Base-by-base conservation (phyloP, 2,888 invertebrate species). In the Phorcus lineatus region DNA sequence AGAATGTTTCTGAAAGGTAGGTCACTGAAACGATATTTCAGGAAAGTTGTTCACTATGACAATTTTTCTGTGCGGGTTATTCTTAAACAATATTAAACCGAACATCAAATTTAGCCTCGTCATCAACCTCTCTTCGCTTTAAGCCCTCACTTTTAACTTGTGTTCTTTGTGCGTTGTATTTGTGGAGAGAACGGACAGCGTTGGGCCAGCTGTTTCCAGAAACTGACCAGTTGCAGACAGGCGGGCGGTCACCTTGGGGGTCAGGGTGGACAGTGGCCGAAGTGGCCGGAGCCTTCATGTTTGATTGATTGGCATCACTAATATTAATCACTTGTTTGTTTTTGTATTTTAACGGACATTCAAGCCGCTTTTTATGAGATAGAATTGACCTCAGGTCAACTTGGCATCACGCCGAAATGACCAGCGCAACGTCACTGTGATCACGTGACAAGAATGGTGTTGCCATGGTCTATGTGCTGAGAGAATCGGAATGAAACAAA, bases 251-350 rank as follows among this genome's bases (percentile, higher is more conserved):
- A 62, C 13, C 62, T 62, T 24, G 28, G 62, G 62, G 62, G 62
- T 62, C 62, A 62, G 28, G 3, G 13, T 62, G 28, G 17, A 24
- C 62, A 62, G 24, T 62, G 62, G 62, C 17, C 62, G 28, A 62
- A 28, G 62, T 19, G 28, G 28, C 28, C 28, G 28, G 22, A 62
- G 16, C 62, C 28, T 24, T 62, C 62, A 62, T 62, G 28, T 62
- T 62, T 62, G 62, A 62, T 62, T 62, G 62, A 62, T 62, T 62
- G 62, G 28, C 62, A 62, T 62, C 28, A 28, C 24, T 28, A 22
- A 28, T 62, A 62, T 62, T 62, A 62, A 62, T 62, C 62, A 62
- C 62, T 62, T 62, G 62, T 62, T 62, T 62, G 62, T 62, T 62
- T 62, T 62, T 62, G 62, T 62, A 62, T 62, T 62, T 62, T 62